A percentile compares a stretch with the other conserved stretches of the same genome.
These are phyloP conservation scores for Frankliniella fusca DNA, from an alignment of 2,888 invertebrate genomes.

Conservation along the genomic window DNA sequence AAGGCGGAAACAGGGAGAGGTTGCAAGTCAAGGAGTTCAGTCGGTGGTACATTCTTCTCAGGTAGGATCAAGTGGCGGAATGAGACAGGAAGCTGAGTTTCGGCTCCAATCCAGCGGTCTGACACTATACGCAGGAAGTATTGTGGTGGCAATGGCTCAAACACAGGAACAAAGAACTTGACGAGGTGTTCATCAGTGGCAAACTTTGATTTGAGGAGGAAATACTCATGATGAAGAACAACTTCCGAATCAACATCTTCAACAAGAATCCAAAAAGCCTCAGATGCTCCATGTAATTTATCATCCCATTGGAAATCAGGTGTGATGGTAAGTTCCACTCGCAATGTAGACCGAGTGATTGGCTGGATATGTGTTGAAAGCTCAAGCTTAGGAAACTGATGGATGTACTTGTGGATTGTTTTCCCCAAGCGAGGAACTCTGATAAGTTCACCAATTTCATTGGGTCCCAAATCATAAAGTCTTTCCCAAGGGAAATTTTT, in stretches of 20 bases:
- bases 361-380: constrained; percentile 96
- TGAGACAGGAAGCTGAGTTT: constrained; percentile 93
- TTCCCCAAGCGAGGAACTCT: constrained; percentile 89
- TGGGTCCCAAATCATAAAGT: constrained; percentile 92
- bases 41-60: constrained; percentile 97
- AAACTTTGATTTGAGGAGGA: constrained; percentile 92
- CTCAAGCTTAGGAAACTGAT: constrained; percentile 95
- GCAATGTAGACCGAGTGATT: constrained; percentile 83
- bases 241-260: constrained; percentile 85
- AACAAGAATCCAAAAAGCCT: constrained; percentile 84
- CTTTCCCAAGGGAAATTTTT: constrained; percentile 90
- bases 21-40: constrained; percentile 93
- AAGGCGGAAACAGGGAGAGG: constrained; percentile 91
- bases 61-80: constrained; percentile 96
- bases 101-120: constrained; percentile 90
- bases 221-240: constrained; percentile 93
- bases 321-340: constrained; percentile 94
- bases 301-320: constrained; percentile 99
- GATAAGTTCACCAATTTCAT: constrained; percentile 93
- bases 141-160: constrained; percentile 96
- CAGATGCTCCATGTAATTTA: constrained; percentile 71
- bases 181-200: constrained; percentile 90
- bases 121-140: constrained; percentile 91
- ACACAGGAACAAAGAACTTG: constrained; percentile 97
- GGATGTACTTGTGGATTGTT: constrained; percentile 91